phyloP scores from a whole-genome alignment of 2,888 invertebrate species.

The Macropis europaea region DNA sequence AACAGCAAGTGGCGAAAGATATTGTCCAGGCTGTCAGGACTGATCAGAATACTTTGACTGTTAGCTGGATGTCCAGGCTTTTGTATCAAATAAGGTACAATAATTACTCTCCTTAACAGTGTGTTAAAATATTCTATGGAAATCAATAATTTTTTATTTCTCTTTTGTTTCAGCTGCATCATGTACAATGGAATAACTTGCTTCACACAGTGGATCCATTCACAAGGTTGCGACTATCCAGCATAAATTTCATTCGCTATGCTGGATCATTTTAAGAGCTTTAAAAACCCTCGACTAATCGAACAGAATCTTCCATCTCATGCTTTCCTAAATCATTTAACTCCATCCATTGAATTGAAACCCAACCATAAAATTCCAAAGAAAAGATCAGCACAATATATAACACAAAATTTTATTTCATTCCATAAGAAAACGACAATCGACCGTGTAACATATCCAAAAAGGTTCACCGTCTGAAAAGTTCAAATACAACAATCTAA shows the following conservation, averaged over 20 bases:
- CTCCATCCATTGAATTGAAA: no score
- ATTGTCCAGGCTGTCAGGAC: conserved; percentile 72
- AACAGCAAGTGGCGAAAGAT: conserved; percentile 69
- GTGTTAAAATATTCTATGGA: no score
- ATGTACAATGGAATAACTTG: conserved; percentile 65
- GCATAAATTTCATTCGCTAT: conserved; percentile 18
- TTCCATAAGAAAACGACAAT: no score
- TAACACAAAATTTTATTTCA: neutral
- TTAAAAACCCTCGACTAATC: no score
- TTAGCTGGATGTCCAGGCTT: conserved; percentile 61
- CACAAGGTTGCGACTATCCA: conserved; percentile 61
- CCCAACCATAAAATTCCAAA: neutral
- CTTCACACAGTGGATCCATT: conserved; percentile 66
- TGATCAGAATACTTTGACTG: conserved; percentile 63
- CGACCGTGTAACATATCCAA: no score
- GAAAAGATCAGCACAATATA: neutral
- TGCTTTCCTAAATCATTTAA: no score
- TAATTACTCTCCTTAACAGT: neutral
- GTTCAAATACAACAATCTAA: no score
- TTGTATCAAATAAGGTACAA: conserved; percentile 38
- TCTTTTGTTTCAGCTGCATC: conserved; percentile 59
- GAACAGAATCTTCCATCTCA: no score
- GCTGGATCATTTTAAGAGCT: no score
- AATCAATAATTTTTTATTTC: neutral
- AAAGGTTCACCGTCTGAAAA: no score